Percentiles rank a stretch among this genome's conserved stretches.
Conservation (phyloP, 2,888 invertebrate genomes). For the Caradrina kadenii region DNA sequence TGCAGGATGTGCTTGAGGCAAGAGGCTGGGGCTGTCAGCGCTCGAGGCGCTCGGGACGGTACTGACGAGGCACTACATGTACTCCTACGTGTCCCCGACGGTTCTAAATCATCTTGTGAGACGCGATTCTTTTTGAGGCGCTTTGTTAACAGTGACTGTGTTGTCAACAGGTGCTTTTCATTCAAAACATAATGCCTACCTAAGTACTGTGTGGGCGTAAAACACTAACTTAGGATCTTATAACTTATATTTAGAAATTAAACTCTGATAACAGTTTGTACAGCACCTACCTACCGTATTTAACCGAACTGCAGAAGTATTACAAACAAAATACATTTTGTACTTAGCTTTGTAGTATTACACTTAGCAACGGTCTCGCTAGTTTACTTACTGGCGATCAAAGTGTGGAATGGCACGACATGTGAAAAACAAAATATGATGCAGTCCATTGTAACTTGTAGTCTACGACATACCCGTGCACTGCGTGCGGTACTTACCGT, state of each 20-base stretch:
- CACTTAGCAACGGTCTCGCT: conserved; percentile 2
- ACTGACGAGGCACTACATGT: neutral
- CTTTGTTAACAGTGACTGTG: conserved; percentile 27
- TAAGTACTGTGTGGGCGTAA: no score
- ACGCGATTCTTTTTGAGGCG: conserved; percentile 43
- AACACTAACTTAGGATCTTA: no score
- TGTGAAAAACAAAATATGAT: conserved; percentile 8
- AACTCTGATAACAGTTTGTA: neutral
- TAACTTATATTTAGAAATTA: no score
- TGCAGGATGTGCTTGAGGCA: conserved; percentile 41
- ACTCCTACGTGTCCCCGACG: conserved; percentile 1
- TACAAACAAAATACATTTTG: conserved; percentile 31
- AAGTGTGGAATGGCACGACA: neutral
- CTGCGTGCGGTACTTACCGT: neutral
- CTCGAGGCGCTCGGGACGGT: no score
- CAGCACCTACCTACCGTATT: conserved; percentile 8
- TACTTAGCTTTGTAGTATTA: conserved; percentile 10
- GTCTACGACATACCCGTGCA: neutral
- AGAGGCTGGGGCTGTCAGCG: conserved; percentile 50
- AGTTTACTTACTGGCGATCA: conserved; percentile 6
- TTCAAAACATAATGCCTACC: no score
- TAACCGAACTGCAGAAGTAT: conserved; percentile 15
- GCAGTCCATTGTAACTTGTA: neutral
- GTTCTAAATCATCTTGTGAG: conserved; percentile 35
- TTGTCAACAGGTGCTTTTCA: no score